A percentile compares a stretch with the other conserved stretches of the same genome.
phyloP scores from a whole-genome alignment of 2,113 vertebrate species.

The Alces alces region DNA sequence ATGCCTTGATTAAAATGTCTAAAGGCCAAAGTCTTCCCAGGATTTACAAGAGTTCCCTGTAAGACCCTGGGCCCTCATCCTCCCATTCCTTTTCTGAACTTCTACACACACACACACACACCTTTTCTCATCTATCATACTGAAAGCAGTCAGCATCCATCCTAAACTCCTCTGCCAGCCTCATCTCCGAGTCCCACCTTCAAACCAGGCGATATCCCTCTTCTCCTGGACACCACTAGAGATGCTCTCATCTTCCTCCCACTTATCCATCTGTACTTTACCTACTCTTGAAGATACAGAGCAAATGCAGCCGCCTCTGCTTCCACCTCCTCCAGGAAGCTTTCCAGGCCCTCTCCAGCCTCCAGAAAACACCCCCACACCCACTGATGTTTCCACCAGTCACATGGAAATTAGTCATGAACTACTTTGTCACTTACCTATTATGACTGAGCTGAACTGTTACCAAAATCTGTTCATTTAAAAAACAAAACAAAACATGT shows the following conservation, averaged over 20 bases:
- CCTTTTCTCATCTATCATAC: neutral
- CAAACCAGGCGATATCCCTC: neutral
- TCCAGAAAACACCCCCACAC: neutral
- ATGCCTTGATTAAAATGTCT: neutral
- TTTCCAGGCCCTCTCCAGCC: neutral
- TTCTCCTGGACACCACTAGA: neutral
- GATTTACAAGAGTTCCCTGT: neutral
- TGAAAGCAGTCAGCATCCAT: neutral
- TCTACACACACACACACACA: neutral
- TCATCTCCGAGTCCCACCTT: neutral
- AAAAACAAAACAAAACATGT: neutral
- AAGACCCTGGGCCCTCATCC: neutral
- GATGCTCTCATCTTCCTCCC: neutral
- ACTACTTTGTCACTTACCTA: neutral
- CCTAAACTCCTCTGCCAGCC: neutral
- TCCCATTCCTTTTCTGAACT: neutral
- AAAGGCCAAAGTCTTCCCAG: neutral
- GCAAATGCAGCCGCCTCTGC: neutral
- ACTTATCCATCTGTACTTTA: neutral
- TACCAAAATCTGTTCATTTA: neutral
- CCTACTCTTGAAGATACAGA: neutral
- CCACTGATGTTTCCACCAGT: neutral
- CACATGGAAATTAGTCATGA: conserved; percentile 17
- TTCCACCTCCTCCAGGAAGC: neutral
- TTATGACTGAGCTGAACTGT: neutral